Percentiles rank a stretch among this genome's conserved stretches.
Evolutionary conservation across 2,113 vertebrate genomes (phyloP).

Genomic region (Drymodes brunneopygia): DNA sequence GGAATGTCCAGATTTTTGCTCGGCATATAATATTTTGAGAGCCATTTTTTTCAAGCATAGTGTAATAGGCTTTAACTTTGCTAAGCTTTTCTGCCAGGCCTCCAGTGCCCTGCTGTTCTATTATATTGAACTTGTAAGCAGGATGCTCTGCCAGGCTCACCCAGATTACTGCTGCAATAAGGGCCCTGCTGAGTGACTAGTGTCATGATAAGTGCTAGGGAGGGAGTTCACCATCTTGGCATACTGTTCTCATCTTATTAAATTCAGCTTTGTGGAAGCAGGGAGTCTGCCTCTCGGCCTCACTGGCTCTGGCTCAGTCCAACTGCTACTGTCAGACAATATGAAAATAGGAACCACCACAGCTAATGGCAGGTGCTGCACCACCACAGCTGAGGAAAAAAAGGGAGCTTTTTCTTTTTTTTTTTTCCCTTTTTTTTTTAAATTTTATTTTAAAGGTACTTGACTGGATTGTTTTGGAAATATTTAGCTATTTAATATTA

Average conservation of each 20-base stretch:
- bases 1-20: slow-evolving; percentile 77
- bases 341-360: slow-evolving; percentile 83
- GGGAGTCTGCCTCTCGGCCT: slow-evolving; percentile 80
- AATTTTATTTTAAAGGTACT: not conserved
- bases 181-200: slow-evolving; percentile 89
- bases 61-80: slow-evolving; percentile 97
- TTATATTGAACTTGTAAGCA: slow-evolving; percentile 96
- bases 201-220: slow-evolving; percentile 86
- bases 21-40: slow-evolving; percentile 75
- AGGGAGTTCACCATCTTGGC: slow-evolving; percentile 86
- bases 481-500: slow-evolving; percentile 11
- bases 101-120: slow-evolving; percentile 86
- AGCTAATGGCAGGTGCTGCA: slow-evolving; percentile 85
- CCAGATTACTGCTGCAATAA: slow-evolving; percentile 92
- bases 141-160: slow-evolving; percentile 86
- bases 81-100: slow-evolving; percentile 97
- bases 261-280: slow-evolving; percentile 88
- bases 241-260: slow-evolving; percentile 95
- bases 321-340: slow-evolving; percentile 90
- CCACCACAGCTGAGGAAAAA: slow-evolving; percentile 62
- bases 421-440: not conserved
- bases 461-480: slow-evolving; percentile 4
- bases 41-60: slow-evolving; percentile 82
- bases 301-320: slow-evolving; percentile 82
- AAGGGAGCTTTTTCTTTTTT: not conserved